These are phyloP conservation scores for Salmo trutta DNA, from an alignment of 2,797 vertebrate species.

Conservation along the genomic window DNA sequence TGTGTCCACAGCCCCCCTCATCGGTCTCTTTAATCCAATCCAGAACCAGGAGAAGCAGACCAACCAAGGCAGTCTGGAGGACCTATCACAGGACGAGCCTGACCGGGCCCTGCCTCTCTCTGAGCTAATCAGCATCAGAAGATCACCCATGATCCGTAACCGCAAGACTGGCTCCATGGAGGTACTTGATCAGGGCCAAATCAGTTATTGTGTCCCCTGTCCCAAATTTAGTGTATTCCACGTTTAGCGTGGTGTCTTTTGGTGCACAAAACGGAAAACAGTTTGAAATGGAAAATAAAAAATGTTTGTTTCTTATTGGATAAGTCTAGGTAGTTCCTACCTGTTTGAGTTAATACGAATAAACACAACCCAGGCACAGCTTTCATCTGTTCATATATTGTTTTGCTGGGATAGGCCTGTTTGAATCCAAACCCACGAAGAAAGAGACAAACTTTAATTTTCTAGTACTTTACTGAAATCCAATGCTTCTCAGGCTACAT, in stretches of 20 bases:
- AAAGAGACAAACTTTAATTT: too few relatives aligned
- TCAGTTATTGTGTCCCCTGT: too few relatives aligned
- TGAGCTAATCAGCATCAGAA: conserved; percentile 78
- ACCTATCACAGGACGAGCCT: conserved; percentile 83
- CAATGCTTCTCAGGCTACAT: neutral
- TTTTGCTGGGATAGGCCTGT: too few relatives aligned
- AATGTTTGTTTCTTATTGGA: too few relatives aligned
- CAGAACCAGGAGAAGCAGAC: conserved; percentile 88
- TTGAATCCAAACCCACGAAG: too few relatives aligned
- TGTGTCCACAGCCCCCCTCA: neutral
- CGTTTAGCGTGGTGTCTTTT: too few relatives aligned
- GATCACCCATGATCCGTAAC: conserved; percentile 86
- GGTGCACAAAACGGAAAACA: too few relatives aligned
- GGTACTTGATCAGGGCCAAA: conserved; percentile 64
- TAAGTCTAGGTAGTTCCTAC: neutral
- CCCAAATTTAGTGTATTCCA: too few relatives aligned
- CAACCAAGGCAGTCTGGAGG: conserved; percentile 89
- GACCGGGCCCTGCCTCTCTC: conserved; percentile 72
- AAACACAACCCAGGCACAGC: too few relatives aligned
- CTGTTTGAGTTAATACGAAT: neutral
- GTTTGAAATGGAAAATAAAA: too few relatives aligned
- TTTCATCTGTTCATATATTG: too few relatives aligned
- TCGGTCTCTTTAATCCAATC: conserved; percentile 2
- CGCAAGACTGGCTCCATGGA: conserved; percentile 95
- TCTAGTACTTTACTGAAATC: too few relatives aligned